Evolutionary conservation across 2,797 vertebrate species (phyloP), one percentile per base, ranked within the genome.

Genomic region (Alca torda): DNA sequence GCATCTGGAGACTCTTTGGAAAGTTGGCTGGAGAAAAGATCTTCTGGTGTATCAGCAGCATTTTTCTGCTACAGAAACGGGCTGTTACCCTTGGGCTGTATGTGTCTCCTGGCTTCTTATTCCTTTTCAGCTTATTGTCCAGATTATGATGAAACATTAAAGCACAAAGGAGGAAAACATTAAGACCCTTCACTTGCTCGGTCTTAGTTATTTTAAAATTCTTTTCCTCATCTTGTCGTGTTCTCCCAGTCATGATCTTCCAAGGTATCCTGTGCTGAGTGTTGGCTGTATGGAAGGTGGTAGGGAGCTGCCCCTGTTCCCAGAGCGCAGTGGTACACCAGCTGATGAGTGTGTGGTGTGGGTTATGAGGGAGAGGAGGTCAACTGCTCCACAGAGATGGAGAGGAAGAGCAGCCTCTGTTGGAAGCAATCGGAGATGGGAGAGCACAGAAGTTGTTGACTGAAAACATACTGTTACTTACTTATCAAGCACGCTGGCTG

Each of bases 401-500:
- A 41, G 37, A 78, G 31, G 59, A 60, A 43, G 59, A 76, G n/a
- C 56, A 70, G 21, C 13, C 30, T 12, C 25, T 68, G 6, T 56
- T 50, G 46, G 70, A 70, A 67, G 69, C 24, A 53, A 10, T 61
- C 14, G 30, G 61, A 45, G 31, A 2, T 70, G 33, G 41, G 63
- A 86, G 50, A 68, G 16, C 39, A 13, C 60, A 20, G 35, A 50
- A 79, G n/a, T 1, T 48, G 54, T 51, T 67, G 51, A 31, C n/a
- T 86, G 69, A 50, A 86, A 67, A 41, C 4, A 9, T 15, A 37
- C 37, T 88, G n/a, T 84, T 68, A 18, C 23, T 84, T 68, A 18
- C 23, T 12, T 65, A 4, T 60, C 37, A 33, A 0, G 46, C 57
- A 11, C 0, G 0, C 13, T 37, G 25, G 20, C 59, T 61, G 2